These are phyloP conservation scores for Strix aluco DNA, from an alignment of 2,113 vertebrate species.

Conservation along the genomic window DNA sequence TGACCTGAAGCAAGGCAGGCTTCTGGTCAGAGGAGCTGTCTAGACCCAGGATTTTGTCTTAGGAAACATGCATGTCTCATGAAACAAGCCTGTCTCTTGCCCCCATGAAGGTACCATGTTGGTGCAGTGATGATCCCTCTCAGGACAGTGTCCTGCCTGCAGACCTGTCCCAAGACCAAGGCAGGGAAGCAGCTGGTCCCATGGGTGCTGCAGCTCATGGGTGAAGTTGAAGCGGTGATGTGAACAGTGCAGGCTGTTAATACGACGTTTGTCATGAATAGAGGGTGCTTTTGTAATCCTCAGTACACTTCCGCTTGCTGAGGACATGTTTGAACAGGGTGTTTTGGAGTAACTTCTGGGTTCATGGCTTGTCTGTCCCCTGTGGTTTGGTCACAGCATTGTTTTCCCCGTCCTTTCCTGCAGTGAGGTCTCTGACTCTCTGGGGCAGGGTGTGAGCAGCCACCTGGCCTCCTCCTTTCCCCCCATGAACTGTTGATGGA, in stretches of 20 bases:
- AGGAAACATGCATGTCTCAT: background rate
- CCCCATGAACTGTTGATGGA: fast-evolving
- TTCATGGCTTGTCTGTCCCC: fast-evolving
- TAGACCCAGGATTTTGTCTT: background rate
- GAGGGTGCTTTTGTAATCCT: background rate
- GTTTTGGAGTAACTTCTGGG: background rate
- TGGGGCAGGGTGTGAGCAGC: fast-evolving
- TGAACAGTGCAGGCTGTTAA: background rate
- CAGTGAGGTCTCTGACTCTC: background rate
- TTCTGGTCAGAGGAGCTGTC: background rate
- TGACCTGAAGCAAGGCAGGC: fast-evolving
- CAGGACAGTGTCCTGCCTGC: background rate
- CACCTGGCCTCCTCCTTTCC: fast-evolving
- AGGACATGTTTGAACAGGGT: background rate
- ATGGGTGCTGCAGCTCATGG: background rate
- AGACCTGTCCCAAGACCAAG: fast-evolving
- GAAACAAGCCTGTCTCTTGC: background rate
- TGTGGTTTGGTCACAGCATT: fast-evolving
- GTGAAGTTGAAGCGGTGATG: background rate
- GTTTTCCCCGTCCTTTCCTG: too few species aligned
- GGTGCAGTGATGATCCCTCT: fast-evolving
- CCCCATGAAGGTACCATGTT: fast-evolving
- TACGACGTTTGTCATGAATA: background rate
- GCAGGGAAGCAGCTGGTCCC: background rate
- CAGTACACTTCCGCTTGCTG: too few species aligned